Evolutionary conservation across 2,113 vertebrate genomes (phyloP).

Genomic region (Nipponia nippon): DNA sequence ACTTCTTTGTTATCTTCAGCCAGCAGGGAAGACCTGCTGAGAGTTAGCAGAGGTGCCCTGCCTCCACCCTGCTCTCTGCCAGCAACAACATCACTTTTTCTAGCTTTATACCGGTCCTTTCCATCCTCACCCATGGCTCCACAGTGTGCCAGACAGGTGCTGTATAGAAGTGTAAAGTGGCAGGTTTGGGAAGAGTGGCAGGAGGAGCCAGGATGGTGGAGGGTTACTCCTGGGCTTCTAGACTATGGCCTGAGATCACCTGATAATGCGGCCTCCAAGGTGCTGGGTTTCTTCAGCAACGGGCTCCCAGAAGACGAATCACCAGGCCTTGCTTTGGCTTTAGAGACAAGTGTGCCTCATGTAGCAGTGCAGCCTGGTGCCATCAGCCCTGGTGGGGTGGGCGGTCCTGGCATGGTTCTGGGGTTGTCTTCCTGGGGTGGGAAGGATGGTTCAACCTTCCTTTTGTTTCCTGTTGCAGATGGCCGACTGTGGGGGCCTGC

Average conservation of each 20-base stretch:
- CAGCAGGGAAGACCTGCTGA: neutral
- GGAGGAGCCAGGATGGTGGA: neutral
- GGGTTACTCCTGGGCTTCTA: neutral
- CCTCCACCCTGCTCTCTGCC: neutral
- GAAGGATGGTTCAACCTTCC: neutral
- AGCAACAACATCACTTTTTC: neutral
- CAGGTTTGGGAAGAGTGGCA: neutral
- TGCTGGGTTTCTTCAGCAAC: neutral
- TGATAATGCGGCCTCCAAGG: neutral
- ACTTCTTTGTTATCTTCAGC: neutral
- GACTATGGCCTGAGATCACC: neutral
- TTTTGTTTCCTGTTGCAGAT: slow-evolving; percentile 78
- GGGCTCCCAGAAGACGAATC: neutral
- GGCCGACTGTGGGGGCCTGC: slow-evolving; percentile 94
- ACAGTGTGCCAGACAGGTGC: neutral
- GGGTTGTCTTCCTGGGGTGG: neutral
- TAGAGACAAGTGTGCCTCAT: neutral
- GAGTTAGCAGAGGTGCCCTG: neutral
- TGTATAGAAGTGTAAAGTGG: neutral
- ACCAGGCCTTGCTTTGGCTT: neutral
- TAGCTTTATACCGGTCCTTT: neutral
- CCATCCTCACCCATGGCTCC: rapidly evolving
- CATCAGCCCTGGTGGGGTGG: neutral
- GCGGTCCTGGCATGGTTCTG: neutral
- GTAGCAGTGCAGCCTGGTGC: neutral